A percentile compares a stretch with the other conserved stretches of the same genome.
Evolutionary conservation across 2,888 invertebrate species (phyloP).

Genomic region (Nemurella pictetii): DNA sequence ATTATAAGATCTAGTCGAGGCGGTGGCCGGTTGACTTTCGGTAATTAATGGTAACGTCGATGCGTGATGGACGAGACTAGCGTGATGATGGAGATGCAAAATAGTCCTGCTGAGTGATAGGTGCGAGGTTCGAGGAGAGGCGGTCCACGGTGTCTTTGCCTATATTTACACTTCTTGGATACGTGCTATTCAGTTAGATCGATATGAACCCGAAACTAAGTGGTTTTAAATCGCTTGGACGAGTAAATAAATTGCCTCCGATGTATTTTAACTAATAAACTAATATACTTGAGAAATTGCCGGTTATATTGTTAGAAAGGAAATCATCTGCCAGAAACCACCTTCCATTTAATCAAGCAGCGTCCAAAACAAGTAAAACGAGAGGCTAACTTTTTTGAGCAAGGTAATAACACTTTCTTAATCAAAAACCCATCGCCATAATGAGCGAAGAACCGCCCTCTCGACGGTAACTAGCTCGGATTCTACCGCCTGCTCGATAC

Average conservation of each 20-base stretch:
- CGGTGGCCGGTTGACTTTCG: not conserved
- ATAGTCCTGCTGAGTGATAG: not conserved
- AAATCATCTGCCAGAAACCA: not conserved
- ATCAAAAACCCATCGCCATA: not conserved
- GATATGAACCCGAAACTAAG: not conserved
- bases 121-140: too few relatives aligned
- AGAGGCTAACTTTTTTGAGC: not conserved
- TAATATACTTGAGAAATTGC: not conserved
- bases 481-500: not conserved
- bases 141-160: not conserved
- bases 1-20: not conserved
- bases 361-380: not conserved
- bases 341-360: not conserved
- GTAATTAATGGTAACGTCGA: not conserved
- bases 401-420: not conserved
- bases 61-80: not conserved
- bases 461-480: not conserved
- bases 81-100: not conserved
- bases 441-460: not conserved
- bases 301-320: not conserved
- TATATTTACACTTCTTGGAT: not conserved
- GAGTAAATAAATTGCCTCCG: not conserved
- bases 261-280: not conserved
- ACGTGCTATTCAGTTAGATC: not conserved
- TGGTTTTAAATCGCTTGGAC: not conserved